Conservation (phyloP, 2,797 vertebrate species). For the Octomys mimax region DNA sequence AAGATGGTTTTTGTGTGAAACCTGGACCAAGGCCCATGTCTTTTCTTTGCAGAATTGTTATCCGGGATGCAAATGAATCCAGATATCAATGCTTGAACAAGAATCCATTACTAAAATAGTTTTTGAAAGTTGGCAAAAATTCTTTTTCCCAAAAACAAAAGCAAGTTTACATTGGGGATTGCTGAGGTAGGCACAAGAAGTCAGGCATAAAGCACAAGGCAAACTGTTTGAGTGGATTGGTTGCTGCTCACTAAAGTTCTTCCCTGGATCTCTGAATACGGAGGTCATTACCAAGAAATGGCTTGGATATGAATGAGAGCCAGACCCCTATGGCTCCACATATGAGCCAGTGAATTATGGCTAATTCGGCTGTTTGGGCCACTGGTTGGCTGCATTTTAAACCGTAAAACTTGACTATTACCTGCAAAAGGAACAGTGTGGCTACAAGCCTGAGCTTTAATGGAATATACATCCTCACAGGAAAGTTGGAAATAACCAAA, state of each 20-base stretch:
- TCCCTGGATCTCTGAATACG: constrained; percentile 79
- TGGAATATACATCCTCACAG: constrained; percentile 72
- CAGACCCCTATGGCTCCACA: constrained; percentile 66
- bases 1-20: constrained; percentile 59
- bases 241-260: constrained; percentile 84
- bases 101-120: constrained; percentile 72
- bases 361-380: constrained; percentile 78
- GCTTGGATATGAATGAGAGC: constrained; percentile 73
- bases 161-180: constrained; percentile 74
- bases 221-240: constrained; percentile 80
- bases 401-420: constrained; percentile 75
- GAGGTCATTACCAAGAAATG: constrained; percentile 74
- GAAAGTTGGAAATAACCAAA: constrained; percentile 80
- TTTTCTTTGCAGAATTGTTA: constrained; percentile 76
- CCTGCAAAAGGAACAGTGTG: constrained; percentile 76
- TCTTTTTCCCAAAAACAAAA: constrained; percentile 30
- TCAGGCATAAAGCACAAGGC: constrained; percentile 88
- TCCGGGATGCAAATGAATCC: constrained; percentile 77
- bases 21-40: constrained; percentile 81
- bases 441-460: constrained; percentile 82
- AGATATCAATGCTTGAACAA: constrained; percentile 72
- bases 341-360: constrained; percentile 70
- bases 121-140: constrained; percentile 57
- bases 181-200: constrained; percentile 81
- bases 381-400: constrained; percentile 80